Base-by-base conservation (phyloP, 2,113 vertebrate genomes). In the Ia io region DNA sequence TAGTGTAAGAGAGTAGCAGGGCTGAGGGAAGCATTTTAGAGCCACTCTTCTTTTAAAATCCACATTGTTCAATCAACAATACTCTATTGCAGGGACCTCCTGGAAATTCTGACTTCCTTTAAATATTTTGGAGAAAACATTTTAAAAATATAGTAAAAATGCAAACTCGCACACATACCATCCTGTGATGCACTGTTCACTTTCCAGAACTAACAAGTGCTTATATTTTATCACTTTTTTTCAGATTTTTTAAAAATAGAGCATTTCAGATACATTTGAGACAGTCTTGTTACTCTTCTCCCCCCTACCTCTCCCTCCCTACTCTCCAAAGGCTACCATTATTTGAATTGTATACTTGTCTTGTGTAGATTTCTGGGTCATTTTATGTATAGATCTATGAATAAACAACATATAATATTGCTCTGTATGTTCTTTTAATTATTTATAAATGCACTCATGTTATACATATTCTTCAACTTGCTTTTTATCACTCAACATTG, bases 341-440 rank as follows among this genome's bases (percentile, higher is more conserved):
- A 84, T 84, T 61, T 96, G n/a, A 53, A 85, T 88, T 96, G 30
- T 44, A 53, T 42, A 53, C 22, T 91, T 83, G 9, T 28, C 20
- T 91, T 76, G 17, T 35, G 23, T 30, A 71, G 13, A 5, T 32
- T 82, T 87, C 76, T 44, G 61, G 61, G 35, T 79, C 11, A 83
- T 74, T 91, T 76, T 91, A 59, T 17, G 73, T 61, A 67, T 67
- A 70, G 1, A 74, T 59, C n/a, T 91, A 83, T 73, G 53, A 69
- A 69, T 44, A 82, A 93, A 84, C 67, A 91, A 79, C 82, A 42
- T 22, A 67, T 69, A 10, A 5, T 35, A 28, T 37, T 88, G 32
- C 25, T 77, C 82, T 83, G 10, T 74, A 67, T 73, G 3, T 84
- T 73, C 22, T 91, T 95, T 94, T 69, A 79, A 70, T 83, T 73